Percentiles rank a stretch among this genome's conserved stretches.
Conservation (phyloP, 53 echinoderm and acorn worm species). For the Arbacia lixula region DNA sequence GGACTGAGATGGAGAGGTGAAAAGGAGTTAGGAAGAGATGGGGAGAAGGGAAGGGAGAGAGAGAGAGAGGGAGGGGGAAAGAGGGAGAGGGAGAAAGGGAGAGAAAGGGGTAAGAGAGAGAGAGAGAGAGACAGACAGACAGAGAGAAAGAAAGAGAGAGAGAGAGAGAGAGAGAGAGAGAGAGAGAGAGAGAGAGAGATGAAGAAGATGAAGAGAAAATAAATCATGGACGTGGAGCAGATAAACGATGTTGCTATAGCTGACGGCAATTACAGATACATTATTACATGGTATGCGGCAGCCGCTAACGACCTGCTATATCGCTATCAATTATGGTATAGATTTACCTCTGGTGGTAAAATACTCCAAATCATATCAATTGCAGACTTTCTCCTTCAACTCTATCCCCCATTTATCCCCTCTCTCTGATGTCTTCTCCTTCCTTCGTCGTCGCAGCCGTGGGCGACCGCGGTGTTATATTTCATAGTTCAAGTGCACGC, state of each 20-base stretch:
- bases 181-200: not conserved
- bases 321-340: slow-evolving; percentile 32
- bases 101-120: not conserved
- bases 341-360: slow-evolving; percentile 30
- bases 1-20: not conserved
- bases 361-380: slow-evolving; percentile 29
- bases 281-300: not conserved
- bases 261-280: not conserved
- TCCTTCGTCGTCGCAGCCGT: not conserved
- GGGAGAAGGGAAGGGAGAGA: not conserved
- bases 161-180: not conserved
- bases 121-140: not conserved
- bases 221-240: not conserved
- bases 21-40: not conserved
- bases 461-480: not conserved
- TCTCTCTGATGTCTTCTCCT: not conserved
- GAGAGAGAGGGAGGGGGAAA: not conserved
- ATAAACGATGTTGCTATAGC: too few species aligned
- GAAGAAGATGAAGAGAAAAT: not conserved
- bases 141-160: not conserved
- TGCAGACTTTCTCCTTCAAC: not conserved
- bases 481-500: slow-evolving; percentile 11
- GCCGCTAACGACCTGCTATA: slow-evolving; percentile 15
- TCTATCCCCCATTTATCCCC: slow-evolving; percentile 9
- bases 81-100: not conserved